phyloP scores from a whole-genome alignment of 2,797 vertebrate genomes.

The Centroberyx gerrardi region DNA sequence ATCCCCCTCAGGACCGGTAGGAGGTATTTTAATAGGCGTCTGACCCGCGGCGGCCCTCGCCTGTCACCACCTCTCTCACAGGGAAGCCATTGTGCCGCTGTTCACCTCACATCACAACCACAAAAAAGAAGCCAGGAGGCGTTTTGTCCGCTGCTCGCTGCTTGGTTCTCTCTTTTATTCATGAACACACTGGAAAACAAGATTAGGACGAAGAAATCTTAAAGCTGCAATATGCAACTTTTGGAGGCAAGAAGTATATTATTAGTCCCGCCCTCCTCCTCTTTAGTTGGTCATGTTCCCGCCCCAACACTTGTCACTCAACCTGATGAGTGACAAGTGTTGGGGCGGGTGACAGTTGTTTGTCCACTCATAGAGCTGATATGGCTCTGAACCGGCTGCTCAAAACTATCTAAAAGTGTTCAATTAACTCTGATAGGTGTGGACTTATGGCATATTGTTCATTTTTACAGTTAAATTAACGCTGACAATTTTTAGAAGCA shows the following conservation, averaged over 20 bases:
- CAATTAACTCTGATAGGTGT: no score
- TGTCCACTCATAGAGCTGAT: no score
- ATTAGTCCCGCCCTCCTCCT: no score
- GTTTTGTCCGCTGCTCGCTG: conserved; percentile 15
- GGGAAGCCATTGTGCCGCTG: conserved; percentile 88
- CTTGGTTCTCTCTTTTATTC: neutral
- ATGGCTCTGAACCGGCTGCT: no score
- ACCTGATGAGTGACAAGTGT: no score
- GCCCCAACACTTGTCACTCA: no score
- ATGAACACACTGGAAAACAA: neutral
- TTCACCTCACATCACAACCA: conserved; percentile 82
- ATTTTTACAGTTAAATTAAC: no score
- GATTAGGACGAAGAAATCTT: neutral
- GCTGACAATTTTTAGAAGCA: no score
- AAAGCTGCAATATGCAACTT: neutral
- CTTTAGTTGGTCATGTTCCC: no score
- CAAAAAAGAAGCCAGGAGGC: neutral
- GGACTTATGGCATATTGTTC: no score
- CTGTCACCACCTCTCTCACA: conserved; percentile 84
- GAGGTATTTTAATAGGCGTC: conserved; percentile 89
- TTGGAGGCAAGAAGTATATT: neutral
- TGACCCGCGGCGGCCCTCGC: conserved; percentile 82
- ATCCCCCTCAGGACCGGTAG: conserved; percentile 62
- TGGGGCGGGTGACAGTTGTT: no score
- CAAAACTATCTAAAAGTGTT: no score